phyloP scores from a whole-genome alignment of 2,113 vertebrate species.

The Amazona vittata region DNA sequence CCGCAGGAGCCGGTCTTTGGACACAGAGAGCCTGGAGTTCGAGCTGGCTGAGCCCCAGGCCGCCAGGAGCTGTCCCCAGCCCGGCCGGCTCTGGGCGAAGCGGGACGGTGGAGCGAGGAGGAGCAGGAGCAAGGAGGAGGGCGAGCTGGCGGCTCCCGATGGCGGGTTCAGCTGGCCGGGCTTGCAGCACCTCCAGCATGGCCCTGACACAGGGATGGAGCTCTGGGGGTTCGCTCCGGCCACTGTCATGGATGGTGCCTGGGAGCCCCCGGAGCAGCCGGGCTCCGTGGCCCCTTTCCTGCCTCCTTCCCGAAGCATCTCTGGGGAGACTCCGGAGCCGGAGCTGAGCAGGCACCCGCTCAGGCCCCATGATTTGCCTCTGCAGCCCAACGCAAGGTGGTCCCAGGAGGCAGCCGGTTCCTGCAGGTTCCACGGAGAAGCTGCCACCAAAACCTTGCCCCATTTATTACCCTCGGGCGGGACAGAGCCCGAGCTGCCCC shows the following conservation, averaged over 20 bases:
- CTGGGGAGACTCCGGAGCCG: neutral
- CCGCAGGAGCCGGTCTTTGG: conserved; percentile 90
- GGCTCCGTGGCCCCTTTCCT: neutral
- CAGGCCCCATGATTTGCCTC: conserved; percentile 73
- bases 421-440: conserved; percentile 30
- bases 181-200: neutral
- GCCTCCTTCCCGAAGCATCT: neutral
- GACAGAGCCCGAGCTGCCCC: conserved; percentile 36
- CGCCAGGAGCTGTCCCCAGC: conserved; percentile 40
- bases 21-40: conserved; percentile 87
- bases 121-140: conserved; percentile 38
- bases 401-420: conserved; percentile 60
- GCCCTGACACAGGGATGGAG: neutral
- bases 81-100: neutral
- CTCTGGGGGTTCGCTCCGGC: neutral
- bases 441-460: conserved; percentile 38
- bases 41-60: conserved; percentile 75
- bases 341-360: conserved; percentile 42
- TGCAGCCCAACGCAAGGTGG: conserved; percentile 68
- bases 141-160: conserved; percentile 34
- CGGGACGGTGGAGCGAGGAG: conserved; percentile 41
- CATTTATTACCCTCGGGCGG: conserved; percentile 61
- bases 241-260: neutral
- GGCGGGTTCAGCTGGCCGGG: conserved; percentile 55
- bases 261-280: neutral